These are phyloP conservation scores for Himalopsyche tibetana DNA, from an alignment of 2,888 invertebrate species.

Conservation along the genomic window DNA sequence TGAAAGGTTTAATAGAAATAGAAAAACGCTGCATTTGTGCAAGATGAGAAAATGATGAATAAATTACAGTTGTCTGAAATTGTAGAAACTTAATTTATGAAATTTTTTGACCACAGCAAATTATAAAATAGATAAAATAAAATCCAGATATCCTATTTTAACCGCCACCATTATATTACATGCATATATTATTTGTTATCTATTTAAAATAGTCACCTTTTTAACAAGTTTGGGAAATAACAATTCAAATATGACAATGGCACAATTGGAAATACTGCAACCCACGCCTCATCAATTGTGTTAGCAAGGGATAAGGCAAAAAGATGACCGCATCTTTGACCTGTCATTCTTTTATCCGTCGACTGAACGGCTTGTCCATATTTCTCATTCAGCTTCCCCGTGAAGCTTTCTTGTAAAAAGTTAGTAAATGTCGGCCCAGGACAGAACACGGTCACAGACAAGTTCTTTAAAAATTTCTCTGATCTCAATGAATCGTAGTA, in stretches of 20 bases:
- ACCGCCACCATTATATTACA: too few relatives aligned
- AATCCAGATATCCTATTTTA: too few relatives aligned
- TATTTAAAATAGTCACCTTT: constrained; percentile 70
- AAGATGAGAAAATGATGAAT: too few relatives aligned
- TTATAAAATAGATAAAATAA: too few relatives aligned
- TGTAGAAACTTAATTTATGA: too few relatives aligned
- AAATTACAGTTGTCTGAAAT: too few relatives aligned
- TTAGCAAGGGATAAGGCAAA: constrained; percentile 79
- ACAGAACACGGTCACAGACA: constrained; percentile 81
- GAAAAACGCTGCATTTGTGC: too few relatives aligned
- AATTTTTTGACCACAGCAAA: too few relatives aligned
- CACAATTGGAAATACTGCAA: constrained; percentile 80
- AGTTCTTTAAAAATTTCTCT: constrained; percentile 77
- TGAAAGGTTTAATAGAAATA: too few relatives aligned
- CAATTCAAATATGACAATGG: constrained; percentile 77
- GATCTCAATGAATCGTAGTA: constrained; percentile 81
- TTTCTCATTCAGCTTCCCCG: constrained; percentile 78
- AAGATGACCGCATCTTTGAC: constrained; percentile 78
- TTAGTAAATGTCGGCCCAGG: constrained; percentile 87
- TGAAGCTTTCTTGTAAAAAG: constrained; percentile 82
- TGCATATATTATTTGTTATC: too few relatives aligned
- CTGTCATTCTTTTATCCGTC: constrained; percentile 75
- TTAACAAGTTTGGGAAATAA: constrained; percentile 77
- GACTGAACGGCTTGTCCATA: constrained; percentile 71
- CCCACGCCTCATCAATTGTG: constrained; percentile 82